phyloP scores from a whole-genome alignment of 2,797 vertebrate genomes.

The Cryptoprocta ferox region DNA sequence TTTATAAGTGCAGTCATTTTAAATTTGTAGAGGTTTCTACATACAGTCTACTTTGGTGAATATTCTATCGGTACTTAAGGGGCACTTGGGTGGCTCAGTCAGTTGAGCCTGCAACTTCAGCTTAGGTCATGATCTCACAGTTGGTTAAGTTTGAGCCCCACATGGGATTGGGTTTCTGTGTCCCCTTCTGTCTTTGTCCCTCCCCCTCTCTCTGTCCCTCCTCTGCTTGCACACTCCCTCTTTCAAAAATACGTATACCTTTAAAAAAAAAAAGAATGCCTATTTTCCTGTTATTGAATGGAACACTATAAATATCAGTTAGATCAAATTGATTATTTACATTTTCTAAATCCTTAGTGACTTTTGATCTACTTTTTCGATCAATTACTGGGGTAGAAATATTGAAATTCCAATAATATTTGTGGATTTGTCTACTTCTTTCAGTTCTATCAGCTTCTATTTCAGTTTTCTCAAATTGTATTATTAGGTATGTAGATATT shows the following conservation, averaged over 20 bases:
- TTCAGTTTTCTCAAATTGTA: neutral
- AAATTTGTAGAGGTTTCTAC: neutral
- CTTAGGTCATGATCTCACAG: too few species aligned
- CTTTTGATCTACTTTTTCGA: neutral
- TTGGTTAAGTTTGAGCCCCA: too few species aligned
- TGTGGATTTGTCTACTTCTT: neutral
- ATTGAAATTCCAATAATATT: neutral
- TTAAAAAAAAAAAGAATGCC: neutral
- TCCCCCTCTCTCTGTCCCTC: too few species aligned
- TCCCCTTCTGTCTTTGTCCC: too few species aligned
- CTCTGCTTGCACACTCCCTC: too few species aligned
- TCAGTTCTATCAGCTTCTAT: neutral
- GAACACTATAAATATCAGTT: neutral
- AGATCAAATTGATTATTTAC: neutral
- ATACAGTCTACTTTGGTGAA: neutral
- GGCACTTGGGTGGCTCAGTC: too few species aligned
- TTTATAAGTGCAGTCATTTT: neutral
- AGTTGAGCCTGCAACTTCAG: too few species aligned
- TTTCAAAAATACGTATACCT: too few species aligned
- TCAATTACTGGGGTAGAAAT: neutral
- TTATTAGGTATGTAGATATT: neutral
- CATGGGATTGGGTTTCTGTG: too few species aligned
- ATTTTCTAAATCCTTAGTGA: neutral
- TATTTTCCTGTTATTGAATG: neutral
- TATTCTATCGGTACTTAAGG: neutral